Conservation (phyloP, 2,797 vertebrate genomes). For the Fundulus diaphanus region DNA sequence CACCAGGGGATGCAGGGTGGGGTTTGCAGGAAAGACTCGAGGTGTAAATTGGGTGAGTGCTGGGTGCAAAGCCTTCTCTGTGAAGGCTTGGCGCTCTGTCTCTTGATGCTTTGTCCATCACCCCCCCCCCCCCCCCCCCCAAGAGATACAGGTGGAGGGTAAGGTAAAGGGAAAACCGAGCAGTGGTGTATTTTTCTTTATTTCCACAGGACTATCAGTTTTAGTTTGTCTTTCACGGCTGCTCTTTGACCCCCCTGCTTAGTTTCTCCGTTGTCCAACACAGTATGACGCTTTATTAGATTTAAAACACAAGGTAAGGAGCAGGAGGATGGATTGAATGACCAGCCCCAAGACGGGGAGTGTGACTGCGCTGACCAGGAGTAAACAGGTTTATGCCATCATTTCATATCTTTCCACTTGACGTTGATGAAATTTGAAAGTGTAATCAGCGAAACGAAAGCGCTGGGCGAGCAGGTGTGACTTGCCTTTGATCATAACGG, state of each 20-base stretch:
- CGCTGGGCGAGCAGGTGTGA: slow-evolving; percentile 85
- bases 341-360: slow-evolving; percentile 26
- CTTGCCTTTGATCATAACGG: slow-evolving; percentile 84
- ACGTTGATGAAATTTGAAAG: slow-evolving; percentile 84
- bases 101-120: slow-evolving; percentile 67
- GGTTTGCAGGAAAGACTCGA: slow-evolving; percentile 73
- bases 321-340: slow-evolving; percentile 11
- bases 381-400: slow-evolving; percentile 74
- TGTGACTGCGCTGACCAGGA: slow-evolving; percentile 55
- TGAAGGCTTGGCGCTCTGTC: slow-evolving; percentile 67
- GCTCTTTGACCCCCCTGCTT: slow-evolving; percentile 24
- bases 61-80: slow-evolving; percentile 75
- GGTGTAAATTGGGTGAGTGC: slow-evolving; percentile 85
- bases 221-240: slow-evolving; percentile 32
- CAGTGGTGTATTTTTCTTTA: slow-evolving; percentile 13
- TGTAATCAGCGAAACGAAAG: slow-evolving; percentile 83
- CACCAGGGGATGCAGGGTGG: slow-evolving; percentile 72
- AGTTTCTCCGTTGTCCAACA: slow-evolving; percentile 21
- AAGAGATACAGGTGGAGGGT: slow-evolving; percentile 63
- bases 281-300: slow-evolving; percentile 27
- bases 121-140: slow-evolving; percentile 50
- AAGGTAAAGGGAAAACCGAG: slow-evolving; percentile 45
- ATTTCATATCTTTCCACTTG: slow-evolving; percentile 79
- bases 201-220: slow-evolving; percentile 22
- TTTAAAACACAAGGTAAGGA: slow-evolving; percentile 9